phyloP scores from a whole-genome alignment of 1,140 invertebrate genomes.

The Odontomachus brunneus region DNA sequence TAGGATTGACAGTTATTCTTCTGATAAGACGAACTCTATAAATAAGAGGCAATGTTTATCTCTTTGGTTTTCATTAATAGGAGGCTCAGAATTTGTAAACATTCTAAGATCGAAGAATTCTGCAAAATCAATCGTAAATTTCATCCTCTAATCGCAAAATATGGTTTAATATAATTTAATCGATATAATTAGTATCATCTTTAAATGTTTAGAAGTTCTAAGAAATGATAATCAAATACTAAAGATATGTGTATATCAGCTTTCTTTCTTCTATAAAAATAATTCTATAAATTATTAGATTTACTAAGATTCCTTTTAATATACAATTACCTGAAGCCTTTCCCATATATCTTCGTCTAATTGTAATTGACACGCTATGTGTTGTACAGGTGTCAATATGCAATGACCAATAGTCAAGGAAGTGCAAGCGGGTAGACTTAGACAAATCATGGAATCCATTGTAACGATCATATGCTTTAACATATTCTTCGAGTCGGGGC shows the following conservation, averaged over 20 bases:
- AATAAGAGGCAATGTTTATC: neutral
- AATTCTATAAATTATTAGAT: slow-evolving; percentile 23
- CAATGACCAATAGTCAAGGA: slow-evolving; percentile 96
- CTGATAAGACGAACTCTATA: slow-evolving; percentile 7
- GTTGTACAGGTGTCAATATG: slow-evolving; percentile 93
- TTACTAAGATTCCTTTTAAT: no score
- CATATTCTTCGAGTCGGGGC: slow-evolving; percentile 92
- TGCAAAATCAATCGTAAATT: neutral
- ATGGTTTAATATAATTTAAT: no score
- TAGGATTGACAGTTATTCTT: no score
- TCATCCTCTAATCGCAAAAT: no score
- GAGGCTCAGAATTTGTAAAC: slow-evolving; percentile 14
- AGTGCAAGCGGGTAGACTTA: slow-evolving; percentile 91
- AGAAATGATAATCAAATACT: no score
- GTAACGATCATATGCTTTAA: slow-evolving; percentile 95
- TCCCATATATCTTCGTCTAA: slow-evolving; percentile 97
- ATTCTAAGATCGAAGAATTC: slow-evolving; percentile 41
- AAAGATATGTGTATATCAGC: no score
- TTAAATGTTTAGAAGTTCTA: no score
- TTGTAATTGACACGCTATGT: slow-evolving; percentile 91
- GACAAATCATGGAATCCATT: slow-evolving; percentile 92
- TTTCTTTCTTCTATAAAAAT: neutral
- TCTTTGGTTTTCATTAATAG: neutral
- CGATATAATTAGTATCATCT: no score
- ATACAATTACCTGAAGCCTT: slow-evolving; percentile 90